A percentile compares a stretch with the other conserved stretches of the same genome.
Conservation (phyloP, 1,140 invertebrate genomes). For the Drosophila sp. region DNA sequence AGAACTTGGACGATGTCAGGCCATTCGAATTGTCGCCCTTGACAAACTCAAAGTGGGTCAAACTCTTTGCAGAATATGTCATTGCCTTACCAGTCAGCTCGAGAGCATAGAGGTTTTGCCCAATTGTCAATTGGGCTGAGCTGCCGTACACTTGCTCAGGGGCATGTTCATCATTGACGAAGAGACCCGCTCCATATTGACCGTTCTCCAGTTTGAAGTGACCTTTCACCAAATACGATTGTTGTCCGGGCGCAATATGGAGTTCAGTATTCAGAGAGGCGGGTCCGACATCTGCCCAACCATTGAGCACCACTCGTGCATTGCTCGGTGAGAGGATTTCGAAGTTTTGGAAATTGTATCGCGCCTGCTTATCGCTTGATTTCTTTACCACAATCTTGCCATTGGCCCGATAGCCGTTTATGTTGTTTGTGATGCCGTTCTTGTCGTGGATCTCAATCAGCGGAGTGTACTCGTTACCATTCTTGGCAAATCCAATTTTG, state of each 20-base stretch:
- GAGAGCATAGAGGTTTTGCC: constrained; percentile 43
- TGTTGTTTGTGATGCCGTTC: constrained; percentile 84
- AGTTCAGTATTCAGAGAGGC: constrained; percentile 51
- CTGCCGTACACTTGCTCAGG: constrained; percentile 67
- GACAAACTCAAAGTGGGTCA: constrained; percentile 39
- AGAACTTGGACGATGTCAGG: constrained; percentile 52
- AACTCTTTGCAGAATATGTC: constrained; percentile 44
- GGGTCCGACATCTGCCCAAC: constrained; percentile 77
- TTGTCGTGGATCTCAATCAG: constrained; percentile 88
- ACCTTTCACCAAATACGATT: constrained; percentile 60
- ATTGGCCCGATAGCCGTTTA: constrained; percentile 86
- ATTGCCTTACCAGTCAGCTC: constrained; percentile 49
- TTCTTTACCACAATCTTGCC: constrained; percentile 86
- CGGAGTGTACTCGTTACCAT: constrained; percentile 88
- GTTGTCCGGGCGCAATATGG: constrained; percentile 49
- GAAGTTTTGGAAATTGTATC: constrained; percentile 87
- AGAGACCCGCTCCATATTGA: constrained; percentile 60
- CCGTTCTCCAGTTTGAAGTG: constrained; percentile 62
- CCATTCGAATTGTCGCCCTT: constrained; percentile 33
- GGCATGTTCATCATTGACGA: constrained; percentile 62
- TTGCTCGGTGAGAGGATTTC: constrained; percentile 85
- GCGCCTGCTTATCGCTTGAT: constrained; percentile 84
- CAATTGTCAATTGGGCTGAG: constrained; percentile 45
- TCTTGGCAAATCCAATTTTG: constrained; percentile 87
- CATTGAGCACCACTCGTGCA: constrained; percentile 85